phyloP scores from a whole-genome alignment of 23 tunicate genomes.

The Halocynthia aurantium region DNA sequence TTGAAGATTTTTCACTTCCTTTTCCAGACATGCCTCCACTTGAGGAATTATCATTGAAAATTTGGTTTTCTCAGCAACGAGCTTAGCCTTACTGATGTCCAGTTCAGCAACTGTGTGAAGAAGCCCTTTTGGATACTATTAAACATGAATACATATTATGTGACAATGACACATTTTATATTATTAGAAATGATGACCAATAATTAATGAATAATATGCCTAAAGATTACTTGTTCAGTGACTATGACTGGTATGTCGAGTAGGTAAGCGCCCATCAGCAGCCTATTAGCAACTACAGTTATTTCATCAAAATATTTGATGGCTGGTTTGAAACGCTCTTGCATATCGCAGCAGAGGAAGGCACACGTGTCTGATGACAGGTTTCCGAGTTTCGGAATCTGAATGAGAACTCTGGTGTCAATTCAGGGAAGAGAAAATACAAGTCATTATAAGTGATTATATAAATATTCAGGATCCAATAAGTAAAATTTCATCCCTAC shows the following conservation, averaged over 20 bases:
- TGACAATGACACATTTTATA: background rate
- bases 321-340: conserved; percentile 78
- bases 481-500: too few species aligned
- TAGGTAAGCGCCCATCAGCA: conserved; percentile 46
- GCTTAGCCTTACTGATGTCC: conserved; percentile 48
- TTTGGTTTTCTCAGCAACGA: conserved; percentile 59
- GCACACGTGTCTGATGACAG: conserved; percentile 35
- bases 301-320: conserved; percentile 73
- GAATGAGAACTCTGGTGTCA: too few species aligned
- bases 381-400: conserved; percentile 23
- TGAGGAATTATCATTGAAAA: conserved; percentile 74
- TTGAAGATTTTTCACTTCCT: conserved; percentile 1
- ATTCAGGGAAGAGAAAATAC: too few species aligned
- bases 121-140: conserved; percentile 83
- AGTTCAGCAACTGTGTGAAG: conserved; percentile 75
- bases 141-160: background rate
- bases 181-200: background rate
- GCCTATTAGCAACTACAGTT: conserved; percentile 45
- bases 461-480: too few species aligned
- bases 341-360: conserved; percentile 88
- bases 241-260: conserved; percentile 70
- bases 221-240: conserved; percentile 65
- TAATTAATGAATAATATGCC: background rate
- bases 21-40: conserved; percentile 33
- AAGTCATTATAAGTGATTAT: too few species aligned